Base-by-base conservation (phyloP, 2,797 vertebrate species). In the Schizopygopsis malacanthus region DNA sequence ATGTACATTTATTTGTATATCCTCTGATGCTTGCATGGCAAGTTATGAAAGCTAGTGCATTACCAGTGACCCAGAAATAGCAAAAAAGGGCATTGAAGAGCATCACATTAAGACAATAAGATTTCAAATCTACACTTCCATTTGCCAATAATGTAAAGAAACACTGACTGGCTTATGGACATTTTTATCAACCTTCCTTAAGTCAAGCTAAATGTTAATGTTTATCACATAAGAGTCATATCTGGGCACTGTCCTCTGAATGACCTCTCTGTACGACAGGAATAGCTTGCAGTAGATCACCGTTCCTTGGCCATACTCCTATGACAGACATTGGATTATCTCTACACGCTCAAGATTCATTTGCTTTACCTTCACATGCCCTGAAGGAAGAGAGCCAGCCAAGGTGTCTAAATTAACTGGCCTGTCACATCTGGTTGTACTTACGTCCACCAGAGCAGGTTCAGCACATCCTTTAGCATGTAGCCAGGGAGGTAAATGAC, bases 401-500 rank as follows among this genome's bases (percentile, higher is more conserved):
- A 86, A 87, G 87, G 89, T 88, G 83, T 85, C 82, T 83, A 85
- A 87, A 85, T 82, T 89, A 89, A 84, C 70, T 37, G n/a, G 82
- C 69, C 86, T 81, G 86, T 81, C 85, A 88, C 83, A 81, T 81
- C 85, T 85, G 86, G 80, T 79, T 87, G 70, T 47, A 50, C 45
- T 89, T 89, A 67, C 16, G 81, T 89, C 80, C 54, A 79, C 83
- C 75, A 82, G 67, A 72, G 50, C 79, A 85, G 80, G 87, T 83
- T 85, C 88, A 61, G 84, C 52, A 86, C 65, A 83, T 78, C 87
- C 79, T 72, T 84, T 50, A 67, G 56, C 78, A 67, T 50, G 63
- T 83, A 86, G 82, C 54, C 61, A 70, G 59, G 47, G 79, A 75
- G 69, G 47, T 75, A 72, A 81, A 85, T 84, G 90, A 90, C 87